Base-by-base conservation (phyloP, 2,113 vertebrate genomes). In the Phoenicopterus ruber region DNA sequence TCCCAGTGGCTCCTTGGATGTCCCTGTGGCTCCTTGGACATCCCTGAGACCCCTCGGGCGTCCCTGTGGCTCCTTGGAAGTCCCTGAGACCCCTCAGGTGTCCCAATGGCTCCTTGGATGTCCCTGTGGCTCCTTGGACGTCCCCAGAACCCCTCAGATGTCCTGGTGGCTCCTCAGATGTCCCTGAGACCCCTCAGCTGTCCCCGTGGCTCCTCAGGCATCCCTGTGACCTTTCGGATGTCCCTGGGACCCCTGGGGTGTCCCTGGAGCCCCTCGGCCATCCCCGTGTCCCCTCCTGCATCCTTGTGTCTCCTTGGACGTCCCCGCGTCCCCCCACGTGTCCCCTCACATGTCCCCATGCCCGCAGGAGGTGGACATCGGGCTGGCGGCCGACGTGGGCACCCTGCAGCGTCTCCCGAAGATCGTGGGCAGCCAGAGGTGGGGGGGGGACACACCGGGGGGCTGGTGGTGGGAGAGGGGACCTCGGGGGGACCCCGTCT, bases 311-410 rank as follows among this genome's bases (percentile, higher is more conserved):
- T 20, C 55, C 32, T 58, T 1, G 55, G 18, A 20, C 18, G 31
- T 34, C 24, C 24, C 13, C n/a, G n/a, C n/a, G n/a, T n/a, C n/a
- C n/a, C n/a, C n/a, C n/a, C n/a, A n/a, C 13, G 4, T 7, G 7
- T n/a, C 32, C 31, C 52, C 46, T 20, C 16, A 32, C 4, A 1
- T 6, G 29, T 52, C 18, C 55, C 55, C 7, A 29, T 55, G 26
- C 24, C 2, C 62, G 31, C 88, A 99, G 99, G 99, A 99, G 94
- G 99, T 99, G 17, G 99, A 99, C 44, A 49, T 99, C 1, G 99
- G 99, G 36, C 90, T 99, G 42, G 99, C 99, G 2, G 99, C 99
- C 1, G 99, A 99, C 15, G 98, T 99, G 4, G 99, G 99, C 31
- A 99, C 98, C 0, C 96, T 99, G 9, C 99, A 99, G 94, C 98